Conservation (phyloP, 2,113 vertebrate genomes). For the Gallinago jamesoni region DNA sequence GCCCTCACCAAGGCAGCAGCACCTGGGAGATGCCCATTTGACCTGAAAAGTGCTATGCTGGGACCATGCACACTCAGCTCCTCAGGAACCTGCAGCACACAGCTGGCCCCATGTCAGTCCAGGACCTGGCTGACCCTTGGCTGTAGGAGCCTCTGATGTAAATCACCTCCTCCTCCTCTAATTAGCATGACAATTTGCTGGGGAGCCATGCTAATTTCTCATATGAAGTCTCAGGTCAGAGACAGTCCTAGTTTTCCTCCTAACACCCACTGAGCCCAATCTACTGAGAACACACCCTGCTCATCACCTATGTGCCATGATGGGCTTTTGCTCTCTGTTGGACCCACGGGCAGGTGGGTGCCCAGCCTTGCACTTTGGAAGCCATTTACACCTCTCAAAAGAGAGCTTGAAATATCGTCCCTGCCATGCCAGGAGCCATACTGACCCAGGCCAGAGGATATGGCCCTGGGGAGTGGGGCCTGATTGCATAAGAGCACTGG, state of each 20-base stretch:
- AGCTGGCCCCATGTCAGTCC: rapidly evolving
- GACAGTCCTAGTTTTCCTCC: neutral
- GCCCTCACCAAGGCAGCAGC: neutral
- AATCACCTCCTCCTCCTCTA: neutral
- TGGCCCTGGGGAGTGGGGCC: neutral
- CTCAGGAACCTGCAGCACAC: rapidly evolving
- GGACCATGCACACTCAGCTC: neutral
- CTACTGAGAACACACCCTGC: neutral
- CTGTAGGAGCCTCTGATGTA: neutral
- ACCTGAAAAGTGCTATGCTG: neutral
- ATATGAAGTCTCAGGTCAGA: neutral
- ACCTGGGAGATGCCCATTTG: neutral
- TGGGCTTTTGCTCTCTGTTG: neutral
- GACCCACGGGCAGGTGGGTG: rapidly evolving
- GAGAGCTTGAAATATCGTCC: neutral
- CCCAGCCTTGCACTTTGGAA: neutral
- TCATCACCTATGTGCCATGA: rapidly evolving
- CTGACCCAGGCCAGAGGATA: neutral
- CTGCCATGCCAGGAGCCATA: neutral
- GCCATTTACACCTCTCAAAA: neutral
- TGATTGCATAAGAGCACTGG: neutral
- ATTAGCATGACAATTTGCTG: neutral
- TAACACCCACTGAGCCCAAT: neutral
- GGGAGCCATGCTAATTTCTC: neutral
- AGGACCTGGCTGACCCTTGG: neutral